Percentiles rank a stretch among this genome's conserved stretches.
Conservation (phyloP, 2,113 vertebrate genomes). For the Rhodinocichla rosea region DNA sequence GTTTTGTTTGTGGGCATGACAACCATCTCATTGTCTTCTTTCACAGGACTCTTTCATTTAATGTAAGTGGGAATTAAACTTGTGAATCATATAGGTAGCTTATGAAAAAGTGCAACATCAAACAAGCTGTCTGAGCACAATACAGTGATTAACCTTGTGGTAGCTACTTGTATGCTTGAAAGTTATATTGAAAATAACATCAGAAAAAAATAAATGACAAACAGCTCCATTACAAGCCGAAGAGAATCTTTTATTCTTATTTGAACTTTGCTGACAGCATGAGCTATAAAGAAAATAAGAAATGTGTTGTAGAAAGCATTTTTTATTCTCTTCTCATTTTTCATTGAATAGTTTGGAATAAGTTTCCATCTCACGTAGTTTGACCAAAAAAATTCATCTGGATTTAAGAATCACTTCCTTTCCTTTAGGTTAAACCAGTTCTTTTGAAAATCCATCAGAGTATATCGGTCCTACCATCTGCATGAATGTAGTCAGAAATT, state of each 20-base stretch:
- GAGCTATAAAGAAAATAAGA: slow-evolving; percentile 34
- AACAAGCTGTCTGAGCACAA: not conserved
- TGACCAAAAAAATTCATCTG: not conserved
- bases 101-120: slow-evolving; percentile 14
- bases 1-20: not conserved
- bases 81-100: not conserved
- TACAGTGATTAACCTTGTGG: slow-evolving; percentile 6
- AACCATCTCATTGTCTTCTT: not conserved
- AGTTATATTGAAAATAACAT: slow-evolving; percentile 13
- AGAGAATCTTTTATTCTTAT: slow-evolving; percentile 31
- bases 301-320: not conserved
- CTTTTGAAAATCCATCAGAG: not conserved
- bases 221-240: not conserved
- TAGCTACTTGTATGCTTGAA: not conserved
- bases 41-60: not conserved
- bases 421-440: not conserved
- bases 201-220: slow-evolving; percentile 14
- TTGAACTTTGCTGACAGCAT: slow-evolving; percentile 13
- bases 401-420: not conserved
- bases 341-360: not conserved
- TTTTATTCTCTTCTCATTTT: slow-evolving; percentile 26
- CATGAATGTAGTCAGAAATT: not conserved
- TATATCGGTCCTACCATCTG: not conserved
- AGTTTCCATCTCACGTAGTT: not conserved
- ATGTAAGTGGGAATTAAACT: slow-evolving; percentile 7